A percentile compares a stretch with the other conserved stretches of the same genome.
Evolutionary conservation across 2,113 vertebrate species (phyloP).

Genomic region (Cinclus mexicanus): DNA sequence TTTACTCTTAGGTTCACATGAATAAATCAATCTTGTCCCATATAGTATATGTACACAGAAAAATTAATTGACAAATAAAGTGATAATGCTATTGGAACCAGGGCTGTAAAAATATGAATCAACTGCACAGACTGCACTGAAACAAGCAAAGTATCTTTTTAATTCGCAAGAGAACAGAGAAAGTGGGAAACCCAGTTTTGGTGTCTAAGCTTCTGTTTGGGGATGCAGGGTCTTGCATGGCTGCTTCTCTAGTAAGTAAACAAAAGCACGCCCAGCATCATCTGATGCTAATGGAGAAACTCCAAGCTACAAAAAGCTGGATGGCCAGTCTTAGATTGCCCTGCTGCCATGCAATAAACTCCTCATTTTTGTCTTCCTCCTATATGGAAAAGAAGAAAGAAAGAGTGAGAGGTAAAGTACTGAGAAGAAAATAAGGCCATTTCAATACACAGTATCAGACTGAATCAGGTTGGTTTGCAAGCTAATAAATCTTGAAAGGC

Average conservation of each 20-base stretch:
- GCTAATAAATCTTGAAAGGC: not conserved
- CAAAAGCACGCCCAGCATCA: not conserved
- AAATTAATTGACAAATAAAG: slow-evolving; percentile 64
- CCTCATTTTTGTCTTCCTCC: not conserved
- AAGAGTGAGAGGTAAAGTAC: not conserved
- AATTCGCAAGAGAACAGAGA: slow-evolving; percentile 36
- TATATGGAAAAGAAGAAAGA: not conserved
- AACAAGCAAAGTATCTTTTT: not conserved
- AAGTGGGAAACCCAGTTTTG: not conserved
- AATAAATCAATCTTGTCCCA: slow-evolving; percentile 44
- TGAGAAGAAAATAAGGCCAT: not conserved
- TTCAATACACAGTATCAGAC: not conserved
- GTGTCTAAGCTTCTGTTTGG: not conserved
- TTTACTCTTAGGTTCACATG: slow-evolving; percentile 42
- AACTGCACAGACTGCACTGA: not conserved
- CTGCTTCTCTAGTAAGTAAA: not conserved
- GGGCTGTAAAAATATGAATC: not conserved
- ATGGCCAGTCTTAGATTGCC: not conserved
- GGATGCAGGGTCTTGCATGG: not conserved
- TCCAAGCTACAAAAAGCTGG: not conserved
- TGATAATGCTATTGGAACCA: slow-evolving; percentile 20
- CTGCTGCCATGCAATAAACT: not conserved
- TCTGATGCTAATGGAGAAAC: not conserved
- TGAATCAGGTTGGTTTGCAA: not conserved
- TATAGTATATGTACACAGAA: slow-evolving; percentile 25